Evolutionary conservation across 2,888 invertebrate species (phyloP).

Genomic region (Agrochola lota): DNA sequence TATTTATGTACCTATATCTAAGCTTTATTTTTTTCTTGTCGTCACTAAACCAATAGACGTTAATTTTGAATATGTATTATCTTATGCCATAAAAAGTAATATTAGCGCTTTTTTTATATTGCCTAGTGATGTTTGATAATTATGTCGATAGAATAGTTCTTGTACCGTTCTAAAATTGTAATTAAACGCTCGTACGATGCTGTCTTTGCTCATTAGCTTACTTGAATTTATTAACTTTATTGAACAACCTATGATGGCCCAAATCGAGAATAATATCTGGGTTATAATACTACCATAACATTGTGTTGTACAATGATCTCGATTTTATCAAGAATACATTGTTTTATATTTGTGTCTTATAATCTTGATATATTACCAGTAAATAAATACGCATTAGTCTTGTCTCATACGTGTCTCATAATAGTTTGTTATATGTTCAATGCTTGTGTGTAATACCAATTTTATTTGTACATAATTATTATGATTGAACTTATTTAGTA

Average conservation of each 20-base stretch:
- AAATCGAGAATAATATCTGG: not conserved
- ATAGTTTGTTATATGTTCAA: slow-evolving; percentile 11
- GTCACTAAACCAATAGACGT: slow-evolving; percentile 8
- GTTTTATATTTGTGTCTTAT: slow-evolving; percentile 3
- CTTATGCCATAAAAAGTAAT: not conserved
- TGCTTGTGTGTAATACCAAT: slow-evolving; percentile 15
- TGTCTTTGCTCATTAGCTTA: not conserved
- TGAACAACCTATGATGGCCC: not conserved
- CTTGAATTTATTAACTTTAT: slow-evolving; percentile 1
- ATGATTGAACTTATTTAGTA: not conserved
- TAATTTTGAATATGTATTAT: slow-evolving; percentile 8
- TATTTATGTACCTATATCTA: slow-evolving; percentile 11
- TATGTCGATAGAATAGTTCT: not conserved
- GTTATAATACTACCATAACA: slow-evolving; percentile 1
- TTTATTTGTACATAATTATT: not conserved
- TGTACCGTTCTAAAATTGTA: slow-evolving; percentile 1
- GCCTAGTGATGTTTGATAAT: not conserved
- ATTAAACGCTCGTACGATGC: not conserved
- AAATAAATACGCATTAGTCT: slow-evolving; percentile 25
- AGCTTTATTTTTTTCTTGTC: not conserved
- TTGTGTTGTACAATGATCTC: not conserved
- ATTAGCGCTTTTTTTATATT: not conserved
- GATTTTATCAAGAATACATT: slow-evolving; percentile 2
- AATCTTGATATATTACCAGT: slow-evolving; percentile 4
- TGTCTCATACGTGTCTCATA: not conserved